Percentiles rank a stretch among this genome's conserved stretches.
Conservation (phyloP, 1,140 invertebrate genomes). For the Hypsibius dujardini region DNA sequence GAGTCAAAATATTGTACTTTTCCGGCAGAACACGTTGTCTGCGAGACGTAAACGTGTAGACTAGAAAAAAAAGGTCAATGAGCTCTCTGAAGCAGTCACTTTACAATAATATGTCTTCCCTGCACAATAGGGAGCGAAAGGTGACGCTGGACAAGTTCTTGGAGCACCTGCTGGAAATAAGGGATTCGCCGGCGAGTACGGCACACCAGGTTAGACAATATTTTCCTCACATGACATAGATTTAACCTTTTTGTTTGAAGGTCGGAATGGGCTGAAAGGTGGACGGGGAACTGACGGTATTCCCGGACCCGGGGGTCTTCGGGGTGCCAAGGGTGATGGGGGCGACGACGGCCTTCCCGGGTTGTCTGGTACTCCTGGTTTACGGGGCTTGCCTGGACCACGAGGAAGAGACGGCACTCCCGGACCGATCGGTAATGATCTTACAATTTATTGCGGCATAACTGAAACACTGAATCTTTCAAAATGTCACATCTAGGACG, state of each 20-base stretch:
- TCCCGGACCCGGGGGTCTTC: conserved; percentile 11
- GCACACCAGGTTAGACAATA: conserved; percentile 21
- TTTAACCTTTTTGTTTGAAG: too few relatives aligned
- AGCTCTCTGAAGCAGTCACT: too few relatives aligned
- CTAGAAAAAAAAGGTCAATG: too few relatives aligned
- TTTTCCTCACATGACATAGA: background rate
- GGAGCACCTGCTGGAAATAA: conserved; percentile 24
- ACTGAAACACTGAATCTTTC: too few relatives aligned
- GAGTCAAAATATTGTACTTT: too few relatives aligned
- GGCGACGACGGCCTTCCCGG: conserved; percentile 25
- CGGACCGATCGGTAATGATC: conserved; percentile 26
- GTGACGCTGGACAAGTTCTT: conserved; percentile 21
- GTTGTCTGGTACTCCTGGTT: conserved; percentile 26
- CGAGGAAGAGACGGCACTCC: conserved; percentile 24
- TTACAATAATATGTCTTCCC: too few relatives aligned
- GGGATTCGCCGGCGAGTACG: conserved; percentile 22
- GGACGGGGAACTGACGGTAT: background rate
- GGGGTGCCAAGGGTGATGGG: conserved; percentile 10
- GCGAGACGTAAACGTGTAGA: too few relatives aligned
- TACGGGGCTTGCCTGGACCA: conserved; percentile 23
- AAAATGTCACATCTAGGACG: too few relatives aligned
- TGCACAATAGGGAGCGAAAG: background rate
- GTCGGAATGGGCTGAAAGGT: conserved; percentile 1
- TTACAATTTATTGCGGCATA: background rate
- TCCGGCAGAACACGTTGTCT: too few relatives aligned